Base-by-base conservation (phyloP, 1,140 invertebrate genomes). In the Sweltsa coloradensis region DNA sequence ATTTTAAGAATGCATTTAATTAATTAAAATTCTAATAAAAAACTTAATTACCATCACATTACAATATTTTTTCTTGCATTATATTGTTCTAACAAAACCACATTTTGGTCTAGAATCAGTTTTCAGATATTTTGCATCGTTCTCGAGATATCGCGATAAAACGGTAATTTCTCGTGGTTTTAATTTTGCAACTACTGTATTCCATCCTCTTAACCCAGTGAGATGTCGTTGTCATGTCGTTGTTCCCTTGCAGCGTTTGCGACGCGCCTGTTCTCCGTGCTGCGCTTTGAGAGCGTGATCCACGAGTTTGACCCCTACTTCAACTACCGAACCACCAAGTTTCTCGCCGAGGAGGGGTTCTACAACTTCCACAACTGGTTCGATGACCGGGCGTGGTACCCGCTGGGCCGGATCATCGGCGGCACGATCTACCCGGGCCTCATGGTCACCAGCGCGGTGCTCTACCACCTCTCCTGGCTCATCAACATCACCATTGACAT, bases 261-360 rank as follows among this genome's bases (percentile, higher is more conserved):
- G 24, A 93, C 88, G 14, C 76, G 94, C 47, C 67, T 97, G 14
- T 97, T 97, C 65, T 97, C 93, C 18, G 93, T 98, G n/a, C 66
- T 98, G 43, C 75, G 92, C 37, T 98, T 94, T 68, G 94, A 97
- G 67, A 94, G 89, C 67, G 92, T 98, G 4, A 97, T 97, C 57
- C 94, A 97, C 70, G 94, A 97, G 68, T 98, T 97, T 70, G 94
- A 97, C 83, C 94, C 94, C 1, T 97, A 97, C 63, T 98, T 97
- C 63, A 98, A 98, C 70, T 98, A 97, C 65, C 78, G 95, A 57
- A 97, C 94, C 27, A 98, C 95, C 9, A 82, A 89, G 54, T 97
- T 82, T 64, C 69, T 98, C 43, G 79, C 90, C 3, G 92, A 97
- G 66, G 84, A 97, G 71, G 95, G 94, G 2, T 97, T 97, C 65